These are phyloP conservation scores for Actinia tenebrosa DNA, from an alignment of 64 coral and sea anemone genomes.

Conservation along the genomic window DNA sequence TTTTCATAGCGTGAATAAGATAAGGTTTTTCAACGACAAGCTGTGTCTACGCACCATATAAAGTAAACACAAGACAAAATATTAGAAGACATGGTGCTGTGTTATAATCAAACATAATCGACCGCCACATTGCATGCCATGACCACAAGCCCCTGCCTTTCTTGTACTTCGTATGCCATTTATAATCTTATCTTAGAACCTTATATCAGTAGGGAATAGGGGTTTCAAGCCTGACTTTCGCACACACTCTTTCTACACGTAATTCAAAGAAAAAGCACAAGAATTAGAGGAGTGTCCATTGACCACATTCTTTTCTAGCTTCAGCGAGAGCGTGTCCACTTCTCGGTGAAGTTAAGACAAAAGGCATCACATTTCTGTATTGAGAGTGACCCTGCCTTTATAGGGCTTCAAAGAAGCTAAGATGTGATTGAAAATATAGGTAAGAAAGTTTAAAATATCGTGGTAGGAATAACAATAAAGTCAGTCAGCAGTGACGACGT, in stretches of 20 bases:
- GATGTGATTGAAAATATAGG: not conserved
- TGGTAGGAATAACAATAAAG: not conserved
- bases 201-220: not conserved
- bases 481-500: not conserved
- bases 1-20: not conserved
- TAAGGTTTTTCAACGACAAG: not conserved
- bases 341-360: not conserved
- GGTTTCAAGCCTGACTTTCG: not conserved
- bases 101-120: not conserved
- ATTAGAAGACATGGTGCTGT: not conserved
- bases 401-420: not conserved
- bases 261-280: not conserved
- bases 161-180: not conserved
- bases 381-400: not conserved
- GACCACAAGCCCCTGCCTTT: not conserved
- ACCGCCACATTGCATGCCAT: not conserved
- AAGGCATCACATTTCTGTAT: not conserved
- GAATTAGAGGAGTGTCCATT: conserved; percentile 9
- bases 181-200: not conserved
- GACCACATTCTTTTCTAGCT: not conserved
- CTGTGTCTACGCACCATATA: not conserved
- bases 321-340: not conserved
- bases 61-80: not conserved
- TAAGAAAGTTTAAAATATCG: not conserved
- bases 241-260: not conserved